Conservation (phyloP, 2,797 vertebrate genomes). For the Tiaroga cobitis region DNA sequence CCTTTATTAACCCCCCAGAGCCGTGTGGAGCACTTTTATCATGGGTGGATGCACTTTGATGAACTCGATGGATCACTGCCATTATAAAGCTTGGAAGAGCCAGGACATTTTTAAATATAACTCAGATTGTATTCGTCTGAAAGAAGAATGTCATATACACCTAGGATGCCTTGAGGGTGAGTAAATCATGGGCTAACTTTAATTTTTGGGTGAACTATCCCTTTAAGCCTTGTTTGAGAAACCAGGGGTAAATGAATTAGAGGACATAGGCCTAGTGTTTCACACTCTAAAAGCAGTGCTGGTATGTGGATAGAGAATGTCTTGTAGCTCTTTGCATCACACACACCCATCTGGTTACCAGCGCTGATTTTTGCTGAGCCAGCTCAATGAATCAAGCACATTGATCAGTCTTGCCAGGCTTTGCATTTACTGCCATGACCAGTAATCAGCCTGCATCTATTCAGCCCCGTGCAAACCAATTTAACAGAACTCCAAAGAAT, state of each 20-base stretch:
- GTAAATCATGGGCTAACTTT: too few relatives aligned
- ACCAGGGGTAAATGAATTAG: neutral
- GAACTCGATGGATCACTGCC: too few relatives aligned
- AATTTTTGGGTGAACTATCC: too few relatives aligned
- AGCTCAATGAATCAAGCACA: conserved; percentile 35
- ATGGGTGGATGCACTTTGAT: too few relatives aligned
- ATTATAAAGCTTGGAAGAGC: too few relatives aligned
- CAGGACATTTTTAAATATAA: too few relatives aligned
- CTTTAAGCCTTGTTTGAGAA: too few relatives aligned
- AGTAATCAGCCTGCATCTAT: conserved; percentile 68
- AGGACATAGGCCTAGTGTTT: neutral
- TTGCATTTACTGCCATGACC: conserved; percentile 69
- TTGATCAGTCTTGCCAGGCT: conserved; percentile 46
- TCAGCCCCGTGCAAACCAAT: conserved; percentile 67
- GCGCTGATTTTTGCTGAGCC: conserved; percentile 21
- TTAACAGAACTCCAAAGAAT: conserved; percentile 65
- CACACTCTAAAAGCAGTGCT: neutral
- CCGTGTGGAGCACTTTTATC: too few relatives aligned
- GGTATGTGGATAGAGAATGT: neutral
- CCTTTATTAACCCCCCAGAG: too few relatives aligned
- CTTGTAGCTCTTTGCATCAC: neutral
- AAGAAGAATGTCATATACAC: too few relatives aligned
- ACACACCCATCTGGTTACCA: neutral
- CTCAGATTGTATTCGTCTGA: too few relatives aligned
- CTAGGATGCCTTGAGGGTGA: too few relatives aligned